These are phyloP conservation scores for Rhinolophus ferrumequinum DNA, from an alignment of 2,113 vertebrate species.

Conservation along the genomic window DNA sequence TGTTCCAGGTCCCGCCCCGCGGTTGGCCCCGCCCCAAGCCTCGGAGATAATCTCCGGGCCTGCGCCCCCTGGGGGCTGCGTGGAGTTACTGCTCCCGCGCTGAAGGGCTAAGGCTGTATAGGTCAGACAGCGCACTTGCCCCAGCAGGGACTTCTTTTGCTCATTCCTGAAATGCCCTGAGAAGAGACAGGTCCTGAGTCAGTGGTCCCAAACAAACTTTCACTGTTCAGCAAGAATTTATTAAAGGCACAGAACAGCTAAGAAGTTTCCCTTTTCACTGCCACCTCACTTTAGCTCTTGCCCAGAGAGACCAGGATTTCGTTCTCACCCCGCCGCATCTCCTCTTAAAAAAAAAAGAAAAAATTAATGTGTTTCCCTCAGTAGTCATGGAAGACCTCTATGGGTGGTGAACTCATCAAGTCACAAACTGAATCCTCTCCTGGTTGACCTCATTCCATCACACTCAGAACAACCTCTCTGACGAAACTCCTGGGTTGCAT, in stretches of 20 bases:
- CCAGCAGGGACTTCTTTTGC: not conserved
- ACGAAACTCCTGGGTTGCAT: not conserved
- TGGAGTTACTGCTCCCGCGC: accelerated
- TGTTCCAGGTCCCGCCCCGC: not conserved
- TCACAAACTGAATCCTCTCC: not conserved
- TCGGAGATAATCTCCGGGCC: accelerated
- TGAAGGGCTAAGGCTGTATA: not conserved
- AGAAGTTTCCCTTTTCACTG: not conserved
- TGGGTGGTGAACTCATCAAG: not conserved
- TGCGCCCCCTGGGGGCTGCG: not conserved
- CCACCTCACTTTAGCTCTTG: not conserved
- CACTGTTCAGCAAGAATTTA: not conserved
- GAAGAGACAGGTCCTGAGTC: not conserved
- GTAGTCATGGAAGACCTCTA: not conserved
- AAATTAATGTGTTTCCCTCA: not conserved
- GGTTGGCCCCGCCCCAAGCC: not conserved
- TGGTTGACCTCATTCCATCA: not conserved
- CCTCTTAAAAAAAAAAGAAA: not conserved
- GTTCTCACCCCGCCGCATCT: not conserved
- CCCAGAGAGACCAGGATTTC: not conserved
- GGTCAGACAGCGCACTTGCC: accelerated
- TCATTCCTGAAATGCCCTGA: not conserved
- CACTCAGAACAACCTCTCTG: not conserved
- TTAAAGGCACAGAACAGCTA: not conserved
- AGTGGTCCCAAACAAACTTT: not conserved